Conservation (phyloP, 2,113 vertebrate genomes). For the Scartelaos histophorus region DNA sequence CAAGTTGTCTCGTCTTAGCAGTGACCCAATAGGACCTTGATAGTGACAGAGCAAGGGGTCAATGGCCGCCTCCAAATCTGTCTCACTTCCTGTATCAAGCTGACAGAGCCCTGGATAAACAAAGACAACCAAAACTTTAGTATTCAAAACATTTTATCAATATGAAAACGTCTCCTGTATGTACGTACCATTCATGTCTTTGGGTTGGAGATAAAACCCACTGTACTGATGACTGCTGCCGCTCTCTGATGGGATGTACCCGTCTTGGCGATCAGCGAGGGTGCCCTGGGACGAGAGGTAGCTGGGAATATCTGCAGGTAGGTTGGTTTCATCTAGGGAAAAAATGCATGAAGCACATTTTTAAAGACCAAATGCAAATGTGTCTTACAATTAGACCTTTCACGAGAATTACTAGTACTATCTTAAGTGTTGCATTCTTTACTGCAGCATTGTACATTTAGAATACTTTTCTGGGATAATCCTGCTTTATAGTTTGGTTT, state of each 20-base stretch:
- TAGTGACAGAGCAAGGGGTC: constrained; percentile 90
- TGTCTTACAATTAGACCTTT: neutral
- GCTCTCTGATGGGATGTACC: constrained; percentile 89
- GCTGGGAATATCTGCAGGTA: constrained; percentile 94
- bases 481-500: too few species aligned
- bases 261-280: constrained; percentile 90
- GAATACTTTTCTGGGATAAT: too few species aligned
- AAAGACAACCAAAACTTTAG: neutral
- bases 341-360: neutral
- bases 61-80: constrained; percentile 82
- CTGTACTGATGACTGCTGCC: constrained; percentile 91
- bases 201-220: constrained; percentile 87
- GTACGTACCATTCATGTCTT: constrained; percentile 82
- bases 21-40: constrained; percentile 79
- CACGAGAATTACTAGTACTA: too few species aligned
- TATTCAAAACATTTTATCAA: neutral
- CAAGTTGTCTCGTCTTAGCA: constrained; percentile 78
- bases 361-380: neutral
- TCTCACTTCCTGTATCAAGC: constrained; percentile 87
- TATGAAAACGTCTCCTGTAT: neutral
- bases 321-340: constrained; percentile 90
- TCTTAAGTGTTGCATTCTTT: too few species aligned
- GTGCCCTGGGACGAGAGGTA: constrained; percentile 96
- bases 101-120: constrained; percentile 82
- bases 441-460: too few species aligned